phyloP scores from a whole-genome alignment of 2,888 invertebrate species.

The Drosophila picticornis region DNA sequence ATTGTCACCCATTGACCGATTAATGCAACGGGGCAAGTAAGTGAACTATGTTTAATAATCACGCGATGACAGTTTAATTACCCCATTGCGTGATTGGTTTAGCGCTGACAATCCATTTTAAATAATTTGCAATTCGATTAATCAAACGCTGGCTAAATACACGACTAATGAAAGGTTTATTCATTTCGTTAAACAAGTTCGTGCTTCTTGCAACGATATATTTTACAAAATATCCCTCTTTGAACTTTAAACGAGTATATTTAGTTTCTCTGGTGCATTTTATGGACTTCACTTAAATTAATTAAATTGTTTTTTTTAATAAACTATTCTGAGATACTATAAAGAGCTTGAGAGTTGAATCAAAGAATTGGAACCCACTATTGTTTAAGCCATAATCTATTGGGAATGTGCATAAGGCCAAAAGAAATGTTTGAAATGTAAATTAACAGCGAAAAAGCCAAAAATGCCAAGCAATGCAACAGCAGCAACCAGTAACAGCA shows the following conservation, averaged over 20 bases:
- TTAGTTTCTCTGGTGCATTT: neutral
- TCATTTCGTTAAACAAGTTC: neutral
- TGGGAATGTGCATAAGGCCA: constrained; percentile 52
- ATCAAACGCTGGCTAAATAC: constrained; percentile 5
- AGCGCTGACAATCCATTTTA: constrained; percentile 16
- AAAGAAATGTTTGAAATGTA: constrained; percentile 69
- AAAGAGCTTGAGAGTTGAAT: neutral
- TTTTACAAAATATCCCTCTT: neutral
- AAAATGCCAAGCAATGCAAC: constrained; percentile 45
- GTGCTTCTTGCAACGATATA: neutral
- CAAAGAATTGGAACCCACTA: constrained; percentile 3
- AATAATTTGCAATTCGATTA: constrained; percentile 22
- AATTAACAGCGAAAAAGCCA: constrained; percentile 64
- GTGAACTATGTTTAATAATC: constrained; percentile 50
- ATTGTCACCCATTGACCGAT: constrained; percentile 23
- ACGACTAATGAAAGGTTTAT: neutral
- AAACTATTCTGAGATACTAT: neutral
- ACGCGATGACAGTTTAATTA: constrained; percentile 48
- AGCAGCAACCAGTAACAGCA: constrained; percentile 22
- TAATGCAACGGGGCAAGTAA: constrained; percentile 42
- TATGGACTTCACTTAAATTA: neutral
- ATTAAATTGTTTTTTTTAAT: neutral
- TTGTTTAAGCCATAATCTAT: constrained; percentile 59
- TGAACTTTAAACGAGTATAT: neutral
- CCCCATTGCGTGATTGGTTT: constrained; percentile 8